Evolutionary conservation across 23 tunicate genomes (phyloP), one percentile per base, ranked within the genome.

Genomic region (Styela clava): DNA sequence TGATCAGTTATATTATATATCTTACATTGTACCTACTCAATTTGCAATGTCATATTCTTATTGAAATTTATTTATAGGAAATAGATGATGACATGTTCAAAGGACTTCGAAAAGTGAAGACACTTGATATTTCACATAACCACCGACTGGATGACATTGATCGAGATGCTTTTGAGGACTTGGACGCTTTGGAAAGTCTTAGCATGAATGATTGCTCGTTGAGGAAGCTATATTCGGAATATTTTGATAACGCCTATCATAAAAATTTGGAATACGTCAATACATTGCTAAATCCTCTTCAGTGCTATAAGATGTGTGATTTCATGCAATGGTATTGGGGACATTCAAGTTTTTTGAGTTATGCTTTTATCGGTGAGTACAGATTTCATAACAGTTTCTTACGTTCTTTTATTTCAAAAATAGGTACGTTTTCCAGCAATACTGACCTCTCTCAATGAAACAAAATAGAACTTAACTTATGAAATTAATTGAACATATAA

Each of bases 301-400:
- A 76, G 24, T 76, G 81, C 71, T 36, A 24, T 1, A 1, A 76
- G 27, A 44, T 76, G 65, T 76, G 81, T 29, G 81, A 76, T 24
- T 76, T 76, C 65, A 21, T 29, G 32, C 52, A 25, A 9, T 76
- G 81, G 81, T 71, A 71, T 29, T 71, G 77, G 77, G 24, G 34
- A 16, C 77, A 71, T 71, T 5, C 77, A 21, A 3, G 35, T 32
- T 71, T 71, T 32, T 26, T 19, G 3, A 71, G 16, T 22, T 26
- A 26, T 16, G 34, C 35, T 71, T 3, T 3, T 30, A 71, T 71
- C 16, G 77, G 77, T 71, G 29, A 31, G 77, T 71, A 71, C 7
- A 24, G 16, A 24, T 24, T 65, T 65, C 5, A 65, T 65, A 65
- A 65, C 18, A 18, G n/a, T n/a, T n/a, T n/a, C n/a, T n/a, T n/a